Evolutionary conservation across 2,888 invertebrate species (phyloP).

Genomic region (Heliconius hortense): DNA sequence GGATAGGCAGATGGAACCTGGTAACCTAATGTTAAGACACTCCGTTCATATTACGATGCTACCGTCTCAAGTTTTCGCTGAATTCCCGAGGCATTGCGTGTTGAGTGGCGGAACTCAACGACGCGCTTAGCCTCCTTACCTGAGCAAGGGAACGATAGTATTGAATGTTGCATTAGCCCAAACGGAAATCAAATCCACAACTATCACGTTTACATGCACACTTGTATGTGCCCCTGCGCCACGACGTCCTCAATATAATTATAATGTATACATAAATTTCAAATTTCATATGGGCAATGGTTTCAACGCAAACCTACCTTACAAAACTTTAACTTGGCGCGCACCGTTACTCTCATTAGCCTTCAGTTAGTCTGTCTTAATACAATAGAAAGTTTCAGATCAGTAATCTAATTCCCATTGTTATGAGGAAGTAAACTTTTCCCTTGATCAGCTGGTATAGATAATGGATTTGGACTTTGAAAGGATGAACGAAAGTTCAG

Average conservation of each 20-base stretch:
- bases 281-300: not conserved
- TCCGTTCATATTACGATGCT: not conserved
- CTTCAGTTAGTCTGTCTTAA: not conserved
- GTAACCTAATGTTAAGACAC: not conserved
- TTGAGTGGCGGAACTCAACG: not conserved
- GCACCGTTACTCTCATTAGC: not conserved
- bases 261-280: not conserved
- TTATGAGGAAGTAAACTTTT: constrained; percentile 3
- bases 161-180: not conserved
- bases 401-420: constrained; percentile 1
- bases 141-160: not conserved
- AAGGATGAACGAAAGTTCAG: constrained; percentile 1
- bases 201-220: too few species aligned
- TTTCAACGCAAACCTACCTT: not conserved
- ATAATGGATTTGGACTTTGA: constrained; percentile 2
- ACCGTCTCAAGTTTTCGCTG: not conserved
- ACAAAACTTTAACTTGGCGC: not conserved
- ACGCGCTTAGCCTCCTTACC: not conserved
- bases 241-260: too few species aligned
- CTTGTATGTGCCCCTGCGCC: too few species aligned
- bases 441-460: not conserved
- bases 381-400: constrained; percentile 8
- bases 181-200: not conserved
- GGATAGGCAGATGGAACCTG: not conserved
- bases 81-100: not conserved